These are phyloP conservation scores for Diarsia brunnea DNA, from an alignment of 2,888 invertebrate genomes.

Conservation along the genomic window DNA sequence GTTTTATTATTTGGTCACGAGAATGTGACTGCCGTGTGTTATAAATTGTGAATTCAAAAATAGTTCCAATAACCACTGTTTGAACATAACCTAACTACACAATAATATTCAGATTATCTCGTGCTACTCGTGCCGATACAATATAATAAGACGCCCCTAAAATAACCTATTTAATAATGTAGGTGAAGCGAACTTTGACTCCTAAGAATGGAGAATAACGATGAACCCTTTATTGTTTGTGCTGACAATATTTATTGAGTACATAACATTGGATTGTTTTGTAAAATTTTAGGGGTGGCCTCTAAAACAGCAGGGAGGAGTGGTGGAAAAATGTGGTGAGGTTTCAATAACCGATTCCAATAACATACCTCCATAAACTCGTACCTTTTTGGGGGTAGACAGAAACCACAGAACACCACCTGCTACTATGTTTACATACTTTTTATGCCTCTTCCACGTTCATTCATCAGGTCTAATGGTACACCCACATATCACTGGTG, in stretches of 20 bases:
- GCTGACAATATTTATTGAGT: constrained; percentile 27
- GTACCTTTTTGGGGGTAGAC: no score
- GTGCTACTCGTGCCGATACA: background rate
- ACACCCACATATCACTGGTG: no score
- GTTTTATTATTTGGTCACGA: no score
- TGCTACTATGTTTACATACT: no score
- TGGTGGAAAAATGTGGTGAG: background rate
- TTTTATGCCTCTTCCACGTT: no score
- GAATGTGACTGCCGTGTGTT: no score
- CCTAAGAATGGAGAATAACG: constrained; percentile 6
- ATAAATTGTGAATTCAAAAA: no score
- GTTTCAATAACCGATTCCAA: no score
- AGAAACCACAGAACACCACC: no score
- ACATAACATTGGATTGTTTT: constrained; percentile 6
- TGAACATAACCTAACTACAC: background rate
- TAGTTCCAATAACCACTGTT: no score
- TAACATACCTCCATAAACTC: no score
- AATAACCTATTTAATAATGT: background rate
- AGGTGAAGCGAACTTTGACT: constrained; percentile 30
- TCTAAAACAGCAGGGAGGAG: background rate
- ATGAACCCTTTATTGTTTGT: constrained; percentile 30
- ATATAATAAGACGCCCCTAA: background rate
- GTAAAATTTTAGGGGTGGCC: constrained; percentile 3
- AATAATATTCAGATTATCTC: background rate
- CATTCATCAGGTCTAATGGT: no score